phyloP scores from a whole-genome alignment of 1,140 invertebrate species.

The Brachionus plicatilis region DNA sequence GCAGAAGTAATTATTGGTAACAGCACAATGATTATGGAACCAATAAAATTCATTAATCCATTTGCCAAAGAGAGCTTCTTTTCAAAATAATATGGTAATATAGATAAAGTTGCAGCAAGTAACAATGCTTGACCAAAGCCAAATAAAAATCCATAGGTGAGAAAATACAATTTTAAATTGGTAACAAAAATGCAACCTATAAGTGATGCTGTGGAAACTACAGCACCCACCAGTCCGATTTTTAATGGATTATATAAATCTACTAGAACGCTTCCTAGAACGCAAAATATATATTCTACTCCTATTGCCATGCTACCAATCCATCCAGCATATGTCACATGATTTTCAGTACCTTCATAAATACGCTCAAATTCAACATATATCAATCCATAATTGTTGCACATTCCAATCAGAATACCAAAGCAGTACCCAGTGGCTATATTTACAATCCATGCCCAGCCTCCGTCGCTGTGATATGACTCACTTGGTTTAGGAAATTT shows the following conservation, averaged over 20 bases:
- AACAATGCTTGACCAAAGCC: constrained; percentile 19
- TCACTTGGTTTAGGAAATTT: constrained; percentile 42
- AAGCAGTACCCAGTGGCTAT: constrained; percentile 18
- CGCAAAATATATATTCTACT: constrained; percentile 17
- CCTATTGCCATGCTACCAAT: neutral
- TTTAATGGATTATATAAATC: constrained; percentile 20
- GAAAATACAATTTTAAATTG: neutral
- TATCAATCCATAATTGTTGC: constrained; percentile 28
- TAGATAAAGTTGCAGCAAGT: neutral
- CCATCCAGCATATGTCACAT: constrained; percentile 25
- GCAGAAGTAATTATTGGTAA: constrained; percentile 26
- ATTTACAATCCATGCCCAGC: constrained; percentile 11
- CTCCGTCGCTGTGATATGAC: neutral
- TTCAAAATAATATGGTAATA: constrained; percentile 31
- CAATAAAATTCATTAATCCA: constrained; percentile 33
- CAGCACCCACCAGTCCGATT: neutral
- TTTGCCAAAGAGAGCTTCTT: constrained; percentile 18
- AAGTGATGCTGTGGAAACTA: neutral
- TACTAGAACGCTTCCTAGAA: neutral
- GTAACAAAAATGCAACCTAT: neutral
- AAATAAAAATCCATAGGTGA: constrained; percentile 26
- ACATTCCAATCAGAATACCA: constrained; percentile 25
- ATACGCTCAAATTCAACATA: constrained; percentile 26
- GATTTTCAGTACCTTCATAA: constrained; percentile 29
- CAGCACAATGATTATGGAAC: neutral